Base-by-base conservation (phyloP, 2,113 vertebrate genomes). In the Tetraodon nigroviridis region DNA sequence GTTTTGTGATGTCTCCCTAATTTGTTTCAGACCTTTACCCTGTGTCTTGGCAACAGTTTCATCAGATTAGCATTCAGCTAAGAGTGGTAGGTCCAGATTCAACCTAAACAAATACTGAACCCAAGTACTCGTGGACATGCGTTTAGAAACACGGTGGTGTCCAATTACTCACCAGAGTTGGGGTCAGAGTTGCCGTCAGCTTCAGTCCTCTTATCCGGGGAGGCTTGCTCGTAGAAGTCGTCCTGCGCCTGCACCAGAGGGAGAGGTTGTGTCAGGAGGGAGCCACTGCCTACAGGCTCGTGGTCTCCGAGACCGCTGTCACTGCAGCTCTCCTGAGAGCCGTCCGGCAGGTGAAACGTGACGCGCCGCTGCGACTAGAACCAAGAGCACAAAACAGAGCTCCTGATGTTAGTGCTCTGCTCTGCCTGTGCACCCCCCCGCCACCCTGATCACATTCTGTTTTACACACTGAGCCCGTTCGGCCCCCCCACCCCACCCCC, bases 251-350 rank as follows among this genome's bases (percentile, higher is more conserved):
- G 96, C 93, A 98, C 95, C 93, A 99, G 94, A 95, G 97, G 95
- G 88, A 99, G 96, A 94, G 97, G 94, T 88, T 98, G 94, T 93
- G 96, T 95, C 92, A 98, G 94, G 92, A 98, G 92, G 78, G 91
- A 92, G 89, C 94, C 97, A 92, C 93, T 92, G 90, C 94, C 93
- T 89, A 95, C 93, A 44, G 97, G 95, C 91, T 98, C 97, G 76
- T 97, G 97, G 89, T 98, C 97, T 73, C 97, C 97, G 84, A 99
- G 89, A 90, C 96, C 96, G 91, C 95, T 98, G 92, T 99, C 97
- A 94, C 96, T 98, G 95, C 97, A 99, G 93, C 97, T 99, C 93
- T 99, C 96, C 91, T 99, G 97, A 85, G 97, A 99, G 89, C 97
- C 97, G 55, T 98, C 97, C 0, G 97, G 97, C 87, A 99, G 95